phyloP scores from a whole-genome alignment of 2,888 invertebrate species.

The Eristalis pertinax region DNA sequence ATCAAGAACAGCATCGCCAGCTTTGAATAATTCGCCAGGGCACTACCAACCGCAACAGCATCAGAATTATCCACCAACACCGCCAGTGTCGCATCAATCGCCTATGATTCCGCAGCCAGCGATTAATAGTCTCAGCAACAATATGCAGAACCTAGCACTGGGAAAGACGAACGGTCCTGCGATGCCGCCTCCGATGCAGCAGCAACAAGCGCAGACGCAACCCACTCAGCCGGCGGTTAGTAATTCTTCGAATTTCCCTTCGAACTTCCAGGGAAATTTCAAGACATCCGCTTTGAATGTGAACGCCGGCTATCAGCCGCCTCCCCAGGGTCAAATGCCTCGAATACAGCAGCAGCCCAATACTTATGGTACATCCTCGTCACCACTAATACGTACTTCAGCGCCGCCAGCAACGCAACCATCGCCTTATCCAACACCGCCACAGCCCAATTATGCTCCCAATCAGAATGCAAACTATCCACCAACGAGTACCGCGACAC shows the following conservation, averaged over 20 bases:
- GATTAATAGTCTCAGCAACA: constrained; percentile 66
- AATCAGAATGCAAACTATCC: constrained; percentile 73
- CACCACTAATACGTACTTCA: constrained; percentile 64
- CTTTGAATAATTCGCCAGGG: constrained; percentile 73
- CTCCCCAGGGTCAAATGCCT: constrained; percentile 36
- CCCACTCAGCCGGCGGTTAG: constrained; percentile 57
- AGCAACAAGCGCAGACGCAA: background rate
- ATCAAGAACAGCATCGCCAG: constrained; percentile 80
- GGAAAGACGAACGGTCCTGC: constrained; percentile 41
- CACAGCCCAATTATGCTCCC: constrained; percentile 45
- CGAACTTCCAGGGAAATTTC: constrained; percentile 73
- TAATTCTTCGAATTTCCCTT: constrained; percentile 58
- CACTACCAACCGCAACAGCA: constrained; percentile 46
- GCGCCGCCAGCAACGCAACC: constrained; percentile 31
- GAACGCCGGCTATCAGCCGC: constrained; percentile 38
- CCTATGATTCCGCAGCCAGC: constrained; percentile 9
- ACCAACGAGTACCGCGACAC: constrained; percentile 51
- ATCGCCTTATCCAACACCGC: constrained; percentile 50
- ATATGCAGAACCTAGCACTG: constrained; percentile 73
- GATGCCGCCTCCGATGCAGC: constrained; percentile 19
- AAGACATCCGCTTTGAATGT: constrained; percentile 74
- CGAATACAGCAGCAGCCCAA: constrained; percentile 30
- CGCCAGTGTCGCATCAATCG: constrained; percentile 25
- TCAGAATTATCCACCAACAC: constrained; percentile 43
- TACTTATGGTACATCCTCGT: constrained; percentile 67